Evolutionary conservation across 1,140 invertebrate genomes (phyloP), one percentile per base, ranked within the genome.

Genomic region (Caenorhabditis remanei): DNA sequence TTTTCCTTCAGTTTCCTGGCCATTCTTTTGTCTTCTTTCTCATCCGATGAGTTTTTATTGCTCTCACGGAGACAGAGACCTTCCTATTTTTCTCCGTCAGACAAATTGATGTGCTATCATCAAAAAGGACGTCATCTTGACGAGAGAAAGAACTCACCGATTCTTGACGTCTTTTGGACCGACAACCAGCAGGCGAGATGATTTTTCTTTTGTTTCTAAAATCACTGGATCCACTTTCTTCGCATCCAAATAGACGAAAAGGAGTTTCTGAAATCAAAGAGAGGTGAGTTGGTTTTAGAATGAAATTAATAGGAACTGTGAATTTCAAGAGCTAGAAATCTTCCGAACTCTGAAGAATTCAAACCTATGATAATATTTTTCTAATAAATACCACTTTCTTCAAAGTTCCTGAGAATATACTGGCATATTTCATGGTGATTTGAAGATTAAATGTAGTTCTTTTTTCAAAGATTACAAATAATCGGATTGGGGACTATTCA

Each of bases 51-150:
- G 71, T 79, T 79, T 79, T 79, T 79, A 79, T 79, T 79, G 71
- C 71, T 43, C 71, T 24, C 40, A 32, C 21, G 46, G n/a, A 79
- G 71, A 43, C 40, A 14, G 5, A 7, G 19, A 19, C 13, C 71
- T 50, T 50, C 7, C n/a, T 32, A 19, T 67, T 14, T 40, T 61
- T 24, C 63, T 67, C 40, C 32, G 11, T 14, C 32, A n/a, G 46
- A 50, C 71, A 79, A 79, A 79, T 79, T 79, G 71, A 79, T 79
- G 71, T 79, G 71, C 71, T 79, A 79, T 79, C 71, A 79, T 43
- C 32, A 50, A 79, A 41, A 13, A 50, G 71, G 46, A 41, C 21
- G 71, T 79, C 71, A 79, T 79, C 71, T 50, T 14, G 14, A 40
- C 11, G 9, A 11, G n/a, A 24, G 21, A 79, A 50, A 50, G n/a